Conservation (phyloP, 2,888 invertebrate species). For the Pyrgus malvae region DNA sequence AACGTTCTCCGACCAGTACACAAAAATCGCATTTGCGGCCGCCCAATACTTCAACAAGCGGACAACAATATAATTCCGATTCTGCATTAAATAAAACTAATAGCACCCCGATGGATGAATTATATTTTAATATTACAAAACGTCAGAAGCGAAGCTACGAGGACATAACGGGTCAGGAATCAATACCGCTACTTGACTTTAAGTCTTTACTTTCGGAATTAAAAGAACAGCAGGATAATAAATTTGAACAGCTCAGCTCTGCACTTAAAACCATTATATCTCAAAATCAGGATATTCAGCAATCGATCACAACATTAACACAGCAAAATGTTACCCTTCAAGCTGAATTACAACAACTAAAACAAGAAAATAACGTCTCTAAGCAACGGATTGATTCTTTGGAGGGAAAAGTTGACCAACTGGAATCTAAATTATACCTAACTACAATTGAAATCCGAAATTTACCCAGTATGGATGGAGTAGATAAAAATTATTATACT, state of each 20-base stretch:
- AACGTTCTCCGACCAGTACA: background rate
- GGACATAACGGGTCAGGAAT: background rate
- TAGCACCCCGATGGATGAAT: background rate
- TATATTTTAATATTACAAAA: background rate
- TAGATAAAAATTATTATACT: background rate
- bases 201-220: background rate
- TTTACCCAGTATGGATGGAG: too few species aligned
- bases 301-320: constrained; percentile 2
- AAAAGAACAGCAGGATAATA: background rate
- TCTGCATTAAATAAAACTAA: background rate
- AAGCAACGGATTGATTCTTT: background rate
- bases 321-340: constrained; percentile 7
- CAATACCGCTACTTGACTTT: background rate
- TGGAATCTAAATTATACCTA: background rate
- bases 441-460: too few species aligned
- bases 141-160: background rate
- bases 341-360: constrained; percentile 1
- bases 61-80: background rate
- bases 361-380: background rate
- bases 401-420: background rate
- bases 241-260: background rate
- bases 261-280: constrained; percentile 10
- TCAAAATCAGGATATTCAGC: constrained; percentile 22
- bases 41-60: background rate
- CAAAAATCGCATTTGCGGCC: background rate